A percentile compares a stretch with the other conserved stretches of the same genome.
Evolutionary conservation across 2,113 vertebrate genomes (phyloP).

Genomic region (Stigmatopora nigra): DNA sequence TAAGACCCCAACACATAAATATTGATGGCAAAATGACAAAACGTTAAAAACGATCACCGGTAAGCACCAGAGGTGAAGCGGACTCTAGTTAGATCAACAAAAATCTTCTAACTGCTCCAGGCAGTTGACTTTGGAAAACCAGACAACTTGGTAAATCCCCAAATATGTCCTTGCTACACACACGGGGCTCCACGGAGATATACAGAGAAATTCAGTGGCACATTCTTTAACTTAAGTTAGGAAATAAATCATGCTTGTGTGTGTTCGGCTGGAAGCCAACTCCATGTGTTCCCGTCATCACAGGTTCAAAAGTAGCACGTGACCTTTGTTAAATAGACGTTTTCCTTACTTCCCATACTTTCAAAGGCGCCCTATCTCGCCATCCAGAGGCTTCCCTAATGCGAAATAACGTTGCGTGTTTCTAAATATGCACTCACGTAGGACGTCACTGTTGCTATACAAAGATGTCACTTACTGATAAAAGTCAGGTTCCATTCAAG

Average conservation of each 20-base stretch:
- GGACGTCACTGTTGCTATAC: not conserved
- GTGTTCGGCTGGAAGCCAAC: constrained; percentile 29
- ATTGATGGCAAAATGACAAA: not conserved
- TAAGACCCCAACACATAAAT: not conserved
- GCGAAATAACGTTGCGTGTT: not conserved
- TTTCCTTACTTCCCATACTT: constrained; percentile 54
- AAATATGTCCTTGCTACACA: constrained; percentile 36
- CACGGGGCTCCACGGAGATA: constrained; percentile 33
- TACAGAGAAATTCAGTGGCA: constrained; percentile 41
- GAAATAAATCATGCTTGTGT: constrained; percentile 41
- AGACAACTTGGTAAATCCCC: constrained; percentile 45
- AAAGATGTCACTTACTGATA: not conserved
- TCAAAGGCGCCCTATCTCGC: constrained; percentile 30
- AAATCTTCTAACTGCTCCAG: constrained; percentile 40
- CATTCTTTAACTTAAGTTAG: constrained; percentile 35
- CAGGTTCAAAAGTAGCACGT: constrained; percentile 49
- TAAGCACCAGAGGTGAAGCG: constrained; percentile 6
- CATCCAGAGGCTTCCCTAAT: constrained; percentile 40
- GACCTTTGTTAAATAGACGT: constrained; percentile 42
- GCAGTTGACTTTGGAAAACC: constrained; percentile 36
- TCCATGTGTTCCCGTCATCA: constrained; percentile 59
- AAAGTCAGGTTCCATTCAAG: too few species aligned
- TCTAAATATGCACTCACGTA: not conserved
- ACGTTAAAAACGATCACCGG: not conserved
- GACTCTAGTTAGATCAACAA: constrained; percentile 53